Base-by-base conservation (phyloP, 2,888 invertebrate species). In the Acrobasis repandana region DNA sequence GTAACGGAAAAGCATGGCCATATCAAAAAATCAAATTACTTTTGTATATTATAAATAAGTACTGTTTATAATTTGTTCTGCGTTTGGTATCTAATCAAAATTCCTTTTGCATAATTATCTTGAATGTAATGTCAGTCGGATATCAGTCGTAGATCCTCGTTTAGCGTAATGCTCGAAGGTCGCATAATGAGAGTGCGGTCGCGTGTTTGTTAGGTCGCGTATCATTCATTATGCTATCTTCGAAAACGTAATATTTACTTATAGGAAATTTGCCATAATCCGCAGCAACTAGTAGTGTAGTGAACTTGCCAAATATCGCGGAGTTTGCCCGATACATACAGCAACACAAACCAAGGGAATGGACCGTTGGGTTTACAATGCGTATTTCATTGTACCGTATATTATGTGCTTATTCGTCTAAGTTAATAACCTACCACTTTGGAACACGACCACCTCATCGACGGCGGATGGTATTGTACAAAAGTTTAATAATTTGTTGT, bases 401-500 rank as follows among this genome's bases (percentile, higher is more conserved):
- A 80, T 79, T 83, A 80, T 76, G 80, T 84, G 87, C 83, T 85
- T 79, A 77, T 78, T 83, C 78, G 76, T 76, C 76, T 79, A 77
- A 80, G 79, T 81, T 80, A 74, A 76, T 79, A 79, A 80, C 73
- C 75, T 77, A 83, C 77, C 74, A 79, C 76, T 43, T n/a, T 79
- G 77, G 72, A 74, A 74, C 76, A 76, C 74, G 73, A 73, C 80
- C 80, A 78, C 80, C 77, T 76, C 77, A 77, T 74, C 75, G 74
- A 79, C 72, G 80, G 77, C 77, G 74, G 76, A 78, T 73, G 83
- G 82, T 85, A 86, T 85, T 85, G 87, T 87, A 84, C 82, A 85
- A 84, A 86, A 82, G 81, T 87, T 60, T 87, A 88, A 87, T 88
- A 88, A 89, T 89, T 89, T 88, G 90, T 91, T 91, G 89, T 92